phyloP scores from a whole-genome alignment of 2,888 invertebrate species.

The Himalopsyche tibetana region DNA sequence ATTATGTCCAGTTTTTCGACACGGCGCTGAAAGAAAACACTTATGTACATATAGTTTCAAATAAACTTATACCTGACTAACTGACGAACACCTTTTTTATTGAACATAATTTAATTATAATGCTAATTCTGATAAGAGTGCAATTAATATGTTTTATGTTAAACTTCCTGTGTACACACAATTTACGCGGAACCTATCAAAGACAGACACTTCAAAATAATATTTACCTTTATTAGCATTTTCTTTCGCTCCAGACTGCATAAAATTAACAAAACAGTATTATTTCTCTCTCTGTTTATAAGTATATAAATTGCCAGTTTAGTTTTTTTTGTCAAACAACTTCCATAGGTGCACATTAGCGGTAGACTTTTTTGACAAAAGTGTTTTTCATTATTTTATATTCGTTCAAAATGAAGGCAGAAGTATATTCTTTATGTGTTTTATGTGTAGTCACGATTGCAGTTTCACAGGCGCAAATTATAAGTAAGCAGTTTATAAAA shows the following conservation, averaged over 20 bases:
- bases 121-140: background rate
- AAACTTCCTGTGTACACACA: background rate
- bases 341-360: background rate
- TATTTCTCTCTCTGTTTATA: background rate
- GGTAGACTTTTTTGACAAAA: background rate
- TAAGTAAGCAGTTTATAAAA: background rate
- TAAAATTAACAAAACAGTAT: background rate
- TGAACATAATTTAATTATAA: background rate
- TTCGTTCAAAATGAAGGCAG: background rate
- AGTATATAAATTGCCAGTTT: background rate
- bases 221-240: conserved; percentile 10
- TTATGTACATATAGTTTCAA: no score
- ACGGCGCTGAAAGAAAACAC: no score
- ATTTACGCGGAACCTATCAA: background rate
- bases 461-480: background rate
- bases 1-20: no score
- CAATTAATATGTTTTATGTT: background rate
- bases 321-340: background rate
- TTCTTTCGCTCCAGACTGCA: background rate
- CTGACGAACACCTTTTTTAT: background rate
- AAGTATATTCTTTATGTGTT: background rate
- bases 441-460: background rate
- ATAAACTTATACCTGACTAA: background rate
- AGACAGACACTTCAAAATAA: background rate
- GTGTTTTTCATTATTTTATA: background rate